Evolutionary conservation across 2,888 invertebrate species (phyloP).

Genomic region (Andrena praecox): DNA sequence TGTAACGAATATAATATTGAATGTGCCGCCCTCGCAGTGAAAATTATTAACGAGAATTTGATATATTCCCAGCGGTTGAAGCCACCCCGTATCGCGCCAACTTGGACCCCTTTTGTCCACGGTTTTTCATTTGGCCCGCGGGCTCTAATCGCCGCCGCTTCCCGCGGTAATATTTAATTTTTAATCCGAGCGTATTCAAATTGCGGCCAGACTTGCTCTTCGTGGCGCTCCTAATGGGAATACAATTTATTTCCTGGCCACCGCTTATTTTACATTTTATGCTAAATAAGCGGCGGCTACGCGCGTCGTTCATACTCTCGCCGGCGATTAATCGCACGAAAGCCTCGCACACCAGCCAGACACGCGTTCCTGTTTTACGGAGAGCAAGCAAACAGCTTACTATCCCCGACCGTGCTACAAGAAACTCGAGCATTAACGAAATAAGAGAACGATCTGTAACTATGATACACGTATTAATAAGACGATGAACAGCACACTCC

Average conservation of each 20-base stretch:
- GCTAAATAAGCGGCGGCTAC: conserved; percentile 77
- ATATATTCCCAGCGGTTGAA: conserved; percentile 55
- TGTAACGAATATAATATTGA: neutral
- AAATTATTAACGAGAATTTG: conserved; percentile 73
- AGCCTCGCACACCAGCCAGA: conserved; percentile 5
- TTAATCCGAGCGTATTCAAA: conserved; percentile 84
- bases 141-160: conserved; percentile 77
- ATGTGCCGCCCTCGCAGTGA: neutral
- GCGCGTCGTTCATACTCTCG: conserved; percentile 62
- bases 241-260: conserved; percentile 82
- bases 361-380: conserved; percentile 21
- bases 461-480: conserved; percentile 28
- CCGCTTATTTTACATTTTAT: conserved; percentile 82
- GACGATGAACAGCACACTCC: conserved; percentile 32
- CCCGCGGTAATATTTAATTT: conserved; percentile 83
- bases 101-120: conserved; percentile 41
- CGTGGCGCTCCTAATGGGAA: conserved; percentile 82
- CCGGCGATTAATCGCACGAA: conserved; percentile 61
- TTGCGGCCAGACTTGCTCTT: conserved; percentile 71
- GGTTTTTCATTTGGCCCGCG: conserved; percentile 67
- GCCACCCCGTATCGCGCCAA: conserved; percentile 46
- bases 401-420: neutral
- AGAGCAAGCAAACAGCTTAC: conserved; percentile 7
- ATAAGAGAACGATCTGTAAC: neutral
- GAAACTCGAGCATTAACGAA: neutral